A percentile compares a stretch with the other conserved stretches of the same genome.
Evolutionary conservation across 2,113 vertebrate species (phyloP).

Genomic region (Daboia siamensis): DNA sequence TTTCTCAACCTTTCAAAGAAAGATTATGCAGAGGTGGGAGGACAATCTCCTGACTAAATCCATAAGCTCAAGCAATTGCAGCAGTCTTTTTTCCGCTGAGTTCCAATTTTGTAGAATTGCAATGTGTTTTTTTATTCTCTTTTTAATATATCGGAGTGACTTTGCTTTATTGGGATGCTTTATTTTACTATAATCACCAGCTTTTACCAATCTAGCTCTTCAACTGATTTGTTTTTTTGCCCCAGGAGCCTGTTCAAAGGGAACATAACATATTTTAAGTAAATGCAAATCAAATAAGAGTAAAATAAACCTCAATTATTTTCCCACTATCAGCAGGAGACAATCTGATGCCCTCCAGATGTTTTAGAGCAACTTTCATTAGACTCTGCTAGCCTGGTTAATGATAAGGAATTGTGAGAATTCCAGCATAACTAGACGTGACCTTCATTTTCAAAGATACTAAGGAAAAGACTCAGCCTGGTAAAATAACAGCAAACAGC

Average conservation of each 20-base stretch:
- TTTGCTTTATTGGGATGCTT: not conserved
- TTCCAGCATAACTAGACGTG: not conserved
- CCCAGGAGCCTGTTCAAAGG: not conserved
- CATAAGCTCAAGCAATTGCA: not conserved
- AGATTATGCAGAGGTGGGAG: not conserved
- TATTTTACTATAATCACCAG: not conserved
- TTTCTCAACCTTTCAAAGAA: not conserved
- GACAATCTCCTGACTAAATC: not conserved
- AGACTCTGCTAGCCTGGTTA: not conserved
- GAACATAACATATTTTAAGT: not conserved
- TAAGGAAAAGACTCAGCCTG: not conserved
- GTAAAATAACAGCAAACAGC: not conserved
- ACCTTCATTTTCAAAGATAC: not conserved
- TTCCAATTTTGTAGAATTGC: not conserved
- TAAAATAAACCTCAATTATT: not conserved
- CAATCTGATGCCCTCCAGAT: not conserved
- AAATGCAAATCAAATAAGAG: not conserved
- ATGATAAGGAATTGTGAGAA: not conserved
- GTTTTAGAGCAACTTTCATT: not conserved
- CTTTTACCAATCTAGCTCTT: not conserved
- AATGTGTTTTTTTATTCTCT: not conserved
- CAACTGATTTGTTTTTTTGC: not conserved
- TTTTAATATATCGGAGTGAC: not conserved
- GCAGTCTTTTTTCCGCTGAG: not conserved
- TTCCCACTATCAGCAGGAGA: not conserved